Evolutionary conservation across 2,113 vertebrate genomes (phyloP), one percentile per base, ranked within the genome.

Genomic region (Glareola pratincola): DNA sequence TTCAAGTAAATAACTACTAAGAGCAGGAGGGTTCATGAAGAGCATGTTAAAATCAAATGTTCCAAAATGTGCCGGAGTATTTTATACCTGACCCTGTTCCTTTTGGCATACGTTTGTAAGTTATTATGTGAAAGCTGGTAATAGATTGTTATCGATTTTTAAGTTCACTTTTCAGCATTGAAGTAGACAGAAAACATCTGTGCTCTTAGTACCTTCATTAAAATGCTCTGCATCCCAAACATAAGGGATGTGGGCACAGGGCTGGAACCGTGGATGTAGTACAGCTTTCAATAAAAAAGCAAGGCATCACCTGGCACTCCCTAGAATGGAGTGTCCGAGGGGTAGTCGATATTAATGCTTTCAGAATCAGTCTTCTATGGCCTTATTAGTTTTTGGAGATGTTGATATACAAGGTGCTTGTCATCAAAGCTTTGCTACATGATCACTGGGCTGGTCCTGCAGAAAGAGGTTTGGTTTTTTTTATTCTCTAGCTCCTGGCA

Each of bases 191-290:
- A 53, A 82, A 54, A 20, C 12, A 36, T 53, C 23, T 59, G 0
- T 54, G 41, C 6, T 83, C 32, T 93, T 89, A 36, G 48, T 56
- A n/a, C 47, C 69, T 69, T 90, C 5, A 0, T 53, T 72, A 29
- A 91, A 87, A 57, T 50, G 51, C 36, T 59, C 20, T 75, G 56
- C 36, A 51, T 60, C n/a, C 47, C 67, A 77, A 37, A 51, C 1
- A 0, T 19, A 3, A 62, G 22, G 62, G 37, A 1, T 3, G 12
- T 68, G 51, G 34, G 39, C 43, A n/a, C 14, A 67, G 59, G 59
- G n/a, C 75, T 80, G 51, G 68, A 53, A 50, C 7, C 12, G 0
- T 32, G 53, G 57, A 4, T 63, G 36, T 27, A 53, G 27, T 14
- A 10, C 26, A 36, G 22, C 20, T 10, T 71, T 60, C 47, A 53